phyloP scores from a whole-genome alignment of 1,140 invertebrate genomes.

The Lepidostoma basale region DNA sequence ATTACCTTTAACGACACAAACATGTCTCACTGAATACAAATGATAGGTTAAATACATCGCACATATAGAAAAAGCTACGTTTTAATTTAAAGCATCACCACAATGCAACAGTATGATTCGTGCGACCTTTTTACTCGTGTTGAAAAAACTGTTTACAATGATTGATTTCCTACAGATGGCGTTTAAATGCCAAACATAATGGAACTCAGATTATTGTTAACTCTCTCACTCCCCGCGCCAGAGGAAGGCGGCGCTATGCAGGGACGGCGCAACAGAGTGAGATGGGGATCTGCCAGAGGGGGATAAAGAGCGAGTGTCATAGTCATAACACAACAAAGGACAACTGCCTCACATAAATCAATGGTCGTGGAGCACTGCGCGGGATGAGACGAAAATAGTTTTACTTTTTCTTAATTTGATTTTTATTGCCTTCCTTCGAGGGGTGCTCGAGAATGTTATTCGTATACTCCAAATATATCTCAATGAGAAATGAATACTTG shows the following conservation, averaged over 20 bases:
- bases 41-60: background rate
- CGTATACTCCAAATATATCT: too few relatives aligned
- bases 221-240: background rate
- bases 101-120: too few relatives aligned
- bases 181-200: constrained; percentile 30
- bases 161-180: background rate
- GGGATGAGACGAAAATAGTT: constrained; percentile 7
- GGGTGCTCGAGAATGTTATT: too few relatives aligned
- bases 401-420: constrained; percentile 16
- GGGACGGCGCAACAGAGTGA: background rate
- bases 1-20: constrained; percentile 25
- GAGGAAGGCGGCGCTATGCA: background rate
- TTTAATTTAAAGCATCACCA: too few relatives aligned
- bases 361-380: constrained; percentile 28
- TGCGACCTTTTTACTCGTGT: background rate
- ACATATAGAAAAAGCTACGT: background rate
- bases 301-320: constrained; percentile 36
- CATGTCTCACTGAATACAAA: background rate
- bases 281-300: constrained; percentile 1
- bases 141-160: background rate
- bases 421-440: constrained; percentile 8
- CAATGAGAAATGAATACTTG: too few relatives aligned
- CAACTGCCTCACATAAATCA: constrained; percentile 37
- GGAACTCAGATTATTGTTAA: constrained; percentile 9
- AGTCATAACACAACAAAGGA: constrained; percentile 37